A percentile compares a stretch with the other conserved stretches of the same genome.
Conservation (phyloP, 2,113 vertebrate genomes). For the Stictonetta naevosa region DNA sequence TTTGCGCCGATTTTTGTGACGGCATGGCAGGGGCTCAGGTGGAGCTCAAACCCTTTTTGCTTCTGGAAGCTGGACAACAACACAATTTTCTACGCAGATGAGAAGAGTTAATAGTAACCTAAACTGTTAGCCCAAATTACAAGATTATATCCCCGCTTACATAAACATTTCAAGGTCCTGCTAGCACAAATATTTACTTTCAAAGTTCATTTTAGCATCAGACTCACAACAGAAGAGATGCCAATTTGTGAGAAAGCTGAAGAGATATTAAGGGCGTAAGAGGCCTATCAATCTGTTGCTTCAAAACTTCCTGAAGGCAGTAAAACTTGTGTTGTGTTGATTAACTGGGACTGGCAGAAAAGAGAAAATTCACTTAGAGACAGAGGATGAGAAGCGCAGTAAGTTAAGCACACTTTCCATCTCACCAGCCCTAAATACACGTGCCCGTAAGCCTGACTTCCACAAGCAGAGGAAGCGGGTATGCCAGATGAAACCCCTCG, state of each 20-base stretch:
- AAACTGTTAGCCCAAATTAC: constrained; percentile 65
- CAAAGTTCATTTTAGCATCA: constrained; percentile 55
- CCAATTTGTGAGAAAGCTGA: constrained; percentile 1
- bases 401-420: background rate
- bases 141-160: constrained; percentile 45
- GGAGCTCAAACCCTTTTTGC: constrained; percentile 69
- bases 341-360: constrained; percentile 11
- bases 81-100: constrained; percentile 80
- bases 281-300: constrained; percentile 15
- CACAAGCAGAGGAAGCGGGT: background rate
- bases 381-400: background rate
- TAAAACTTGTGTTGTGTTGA: background rate
- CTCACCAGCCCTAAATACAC: background rate
- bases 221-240: background rate
- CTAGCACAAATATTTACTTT: constrained; percentile 43
- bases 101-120: constrained; percentile 62
- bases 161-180: constrained; percentile 51
- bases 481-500: constrained; percentile 10
- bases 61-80: constrained; percentile 72
- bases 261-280: background rate
- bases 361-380: constrained; percentile 42
- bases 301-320: constrained; percentile 4
- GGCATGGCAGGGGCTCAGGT: constrained; percentile 48
- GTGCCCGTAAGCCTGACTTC: background rate
- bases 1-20: background rate